Conservation (phyloP, 1,140 invertebrate species). For the Zaprionus camerounensis region DNA sequence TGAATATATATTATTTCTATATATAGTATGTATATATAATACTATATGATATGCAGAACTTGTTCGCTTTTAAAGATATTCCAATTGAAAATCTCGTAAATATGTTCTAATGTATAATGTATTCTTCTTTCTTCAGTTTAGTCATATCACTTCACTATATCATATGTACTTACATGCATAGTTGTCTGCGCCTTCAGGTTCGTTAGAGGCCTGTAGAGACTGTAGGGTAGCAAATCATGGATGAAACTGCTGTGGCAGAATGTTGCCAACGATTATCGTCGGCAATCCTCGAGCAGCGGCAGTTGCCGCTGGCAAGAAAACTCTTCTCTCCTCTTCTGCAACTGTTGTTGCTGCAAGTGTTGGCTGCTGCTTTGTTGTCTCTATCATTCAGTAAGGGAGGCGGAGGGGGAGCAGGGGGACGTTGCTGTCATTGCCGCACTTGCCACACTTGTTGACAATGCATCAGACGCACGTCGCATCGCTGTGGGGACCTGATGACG, state of each 20-base stretch:
- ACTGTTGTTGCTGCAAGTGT: conserved; percentile 8
- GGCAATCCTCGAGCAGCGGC: conserved; percentile 1
- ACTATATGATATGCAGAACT: too few species aligned
- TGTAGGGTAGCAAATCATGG: conserved; percentile 6
- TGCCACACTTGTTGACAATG: conserved; percentile 66
- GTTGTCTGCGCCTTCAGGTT: background rate
- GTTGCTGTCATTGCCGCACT: conserved; percentile 24
- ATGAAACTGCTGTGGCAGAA: conserved; percentile 3
- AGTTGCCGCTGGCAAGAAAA: background rate
- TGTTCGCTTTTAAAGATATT: background rate
- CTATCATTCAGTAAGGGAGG: background rate
- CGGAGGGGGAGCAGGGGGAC: background rate
- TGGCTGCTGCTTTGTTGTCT: conserved; percentile 30
- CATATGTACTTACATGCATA: background rate
- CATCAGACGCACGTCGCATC: conserved; percentile 39
- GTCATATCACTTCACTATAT: background rate
- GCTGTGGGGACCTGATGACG: conserved; percentile 29
- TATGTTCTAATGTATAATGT: background rate
- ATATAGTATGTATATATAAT: too few species aligned
- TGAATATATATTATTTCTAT: too few species aligned
- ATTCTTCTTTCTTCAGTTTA: background rate
- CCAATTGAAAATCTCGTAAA: background rate
- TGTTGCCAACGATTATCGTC: conserved; percentile 1
- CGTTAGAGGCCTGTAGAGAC: background rate
- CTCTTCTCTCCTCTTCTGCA: background rate